These are phyloP conservation scores for Thalassophryne amazonica DNA, from an alignment of 2,797 vertebrate genomes.

Conservation along the genomic window DNA sequence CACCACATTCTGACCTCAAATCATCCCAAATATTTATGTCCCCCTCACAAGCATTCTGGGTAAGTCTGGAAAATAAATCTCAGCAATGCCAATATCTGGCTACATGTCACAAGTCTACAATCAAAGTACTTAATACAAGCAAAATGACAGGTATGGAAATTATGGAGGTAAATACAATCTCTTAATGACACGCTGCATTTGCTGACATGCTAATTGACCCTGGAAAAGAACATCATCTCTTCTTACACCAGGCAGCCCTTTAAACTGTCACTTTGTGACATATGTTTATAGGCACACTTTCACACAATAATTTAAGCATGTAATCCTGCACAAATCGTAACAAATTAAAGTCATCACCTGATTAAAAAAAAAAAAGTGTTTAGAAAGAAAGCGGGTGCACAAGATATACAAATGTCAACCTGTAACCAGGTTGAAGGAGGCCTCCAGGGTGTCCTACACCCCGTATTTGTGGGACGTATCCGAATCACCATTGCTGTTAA, in stretches of 20 bases:
- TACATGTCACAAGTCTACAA: slow-evolving; percentile 42
- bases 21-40: slow-evolving; percentile 61
- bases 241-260: slow-evolving; percentile 4
- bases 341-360: slow-evolving; percentile 19
- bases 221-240: slow-evolving; percentile 22
- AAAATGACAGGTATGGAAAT: slow-evolving; percentile 6
- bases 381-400: slow-evolving; percentile 47
- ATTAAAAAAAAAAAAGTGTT: slow-evolving; percentile 15
- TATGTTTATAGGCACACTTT: slow-evolving; percentile 11
- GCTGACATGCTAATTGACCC: slow-evolving; percentile 26
- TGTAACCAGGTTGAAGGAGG: slow-evolving; percentile 12
- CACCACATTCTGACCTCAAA: slow-evolving; percentile 63
- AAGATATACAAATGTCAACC: slow-evolving; percentile 27
- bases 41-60: slow-evolving; percentile 43
- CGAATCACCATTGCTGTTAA: not conserved
- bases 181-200: slow-evolving; percentile 31
- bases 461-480: not conserved
- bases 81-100: slow-evolving; percentile 5
- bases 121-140: slow-evolving; percentile 44
- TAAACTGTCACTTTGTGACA: slow-evolving; percentile 14
- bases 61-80: slow-evolving; percentile 37
- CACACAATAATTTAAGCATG: slow-evolving; percentile 8
- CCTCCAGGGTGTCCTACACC: slow-evolving; percentile 15
- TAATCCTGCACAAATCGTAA: slow-evolving; percentile 14
- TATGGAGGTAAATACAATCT: slow-evolving; percentile 47